phyloP scores from a whole-genome alignment of 2,113 vertebrate species.

The Oryzias javanicus region DNA sequence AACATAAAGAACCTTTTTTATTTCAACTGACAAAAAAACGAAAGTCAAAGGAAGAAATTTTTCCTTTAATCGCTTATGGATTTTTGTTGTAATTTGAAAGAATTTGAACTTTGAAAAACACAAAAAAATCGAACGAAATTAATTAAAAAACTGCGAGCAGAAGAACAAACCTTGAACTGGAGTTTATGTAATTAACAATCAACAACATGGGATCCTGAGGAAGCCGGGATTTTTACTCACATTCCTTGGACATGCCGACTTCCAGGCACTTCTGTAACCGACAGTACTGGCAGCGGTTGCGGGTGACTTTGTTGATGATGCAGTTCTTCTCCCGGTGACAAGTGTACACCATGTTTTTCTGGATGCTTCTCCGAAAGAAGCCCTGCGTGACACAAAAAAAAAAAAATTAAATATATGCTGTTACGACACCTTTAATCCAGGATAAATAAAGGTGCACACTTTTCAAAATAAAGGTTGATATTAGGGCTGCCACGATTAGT shows the following conservation, averaged over 20 bases:
- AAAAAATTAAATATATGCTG: no score
- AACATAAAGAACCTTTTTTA: no score
- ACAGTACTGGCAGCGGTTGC: constrained; percentile 98
- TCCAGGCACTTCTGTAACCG: constrained; percentile 99
- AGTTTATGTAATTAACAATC: constrained; percentile 13
- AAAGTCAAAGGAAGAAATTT: no score
- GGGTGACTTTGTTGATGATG: constrained; percentile 99
- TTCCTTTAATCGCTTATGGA: no score
- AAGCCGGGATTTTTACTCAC: constrained; percentile 78
- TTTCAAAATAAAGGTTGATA: background rate
- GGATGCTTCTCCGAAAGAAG: constrained; percentile 96
- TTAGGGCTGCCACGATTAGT: no score
- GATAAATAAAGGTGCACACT: background rate
- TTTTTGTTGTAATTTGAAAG: no score
- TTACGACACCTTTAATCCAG: background rate
- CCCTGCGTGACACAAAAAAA: constrained; percentile 75
- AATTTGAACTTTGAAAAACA: no score
- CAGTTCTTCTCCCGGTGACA: constrained; percentile 98
- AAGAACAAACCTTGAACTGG: constrained; percentile 17
- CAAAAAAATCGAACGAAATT: background rate
- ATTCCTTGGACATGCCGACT: constrained; percentile 99
- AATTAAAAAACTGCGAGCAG: background rate
- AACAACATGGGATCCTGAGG: constrained; percentile 19
- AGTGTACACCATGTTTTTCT: constrained; percentile 99
- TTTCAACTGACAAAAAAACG: no score